phyloP scores from a whole-genome alignment of 2,113 vertebrate species.

The Pachypanchax playfairii region DNA sequence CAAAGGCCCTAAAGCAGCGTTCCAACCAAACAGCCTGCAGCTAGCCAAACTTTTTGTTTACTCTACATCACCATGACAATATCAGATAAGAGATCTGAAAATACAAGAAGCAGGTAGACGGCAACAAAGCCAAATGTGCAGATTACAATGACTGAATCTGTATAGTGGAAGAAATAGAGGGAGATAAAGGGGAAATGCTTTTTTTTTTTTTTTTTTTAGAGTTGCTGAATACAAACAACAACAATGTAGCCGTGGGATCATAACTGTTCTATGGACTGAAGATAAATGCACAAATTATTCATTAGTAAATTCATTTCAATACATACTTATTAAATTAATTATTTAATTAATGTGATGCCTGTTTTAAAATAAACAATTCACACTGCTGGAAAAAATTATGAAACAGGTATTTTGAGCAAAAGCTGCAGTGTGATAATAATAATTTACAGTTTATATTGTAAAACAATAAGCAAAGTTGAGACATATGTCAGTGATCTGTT shows the following conservation, averaged over 20 bases:
- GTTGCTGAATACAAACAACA: slow-evolving; percentile 60
- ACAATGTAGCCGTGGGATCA: slow-evolving; percentile 33
- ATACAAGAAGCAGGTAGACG: slow-evolving; percentile 57
- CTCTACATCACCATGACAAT: slow-evolving; percentile 70
- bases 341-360: too few relatives aligned
- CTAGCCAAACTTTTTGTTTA: slow-evolving; percentile 70
- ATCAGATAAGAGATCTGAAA: slow-evolving; percentile 77
- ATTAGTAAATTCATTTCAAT: slow-evolving; percentile 1
- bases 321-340: too few relatives aligned
- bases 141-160: slow-evolving; percentile 62
- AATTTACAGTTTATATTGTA: too few relatives aligned
- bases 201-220: slow-evolving; percentile 71
- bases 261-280: slow-evolving; percentile 6
- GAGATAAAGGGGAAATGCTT: slow-evolving; percentile 62
- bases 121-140: slow-evolving; percentile 65
- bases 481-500: too few relatives aligned
- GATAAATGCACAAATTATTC: background rate
- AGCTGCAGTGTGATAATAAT: too few relatives aligned
- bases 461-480: too few relatives aligned
- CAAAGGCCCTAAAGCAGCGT: slow-evolving; percentile 58
- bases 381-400: too few relatives aligned
- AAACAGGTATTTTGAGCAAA: too few relatives aligned
- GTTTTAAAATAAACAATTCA: too few relatives aligned
- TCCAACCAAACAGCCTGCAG: slow-evolving; percentile 50
- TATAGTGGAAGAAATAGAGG: slow-evolving; percentile 48